These are phyloP conservation scores for Neomicropteryx cornuta DNA, from an alignment of 1,140 invertebrate species.

Conservation along the genomic window DNA sequence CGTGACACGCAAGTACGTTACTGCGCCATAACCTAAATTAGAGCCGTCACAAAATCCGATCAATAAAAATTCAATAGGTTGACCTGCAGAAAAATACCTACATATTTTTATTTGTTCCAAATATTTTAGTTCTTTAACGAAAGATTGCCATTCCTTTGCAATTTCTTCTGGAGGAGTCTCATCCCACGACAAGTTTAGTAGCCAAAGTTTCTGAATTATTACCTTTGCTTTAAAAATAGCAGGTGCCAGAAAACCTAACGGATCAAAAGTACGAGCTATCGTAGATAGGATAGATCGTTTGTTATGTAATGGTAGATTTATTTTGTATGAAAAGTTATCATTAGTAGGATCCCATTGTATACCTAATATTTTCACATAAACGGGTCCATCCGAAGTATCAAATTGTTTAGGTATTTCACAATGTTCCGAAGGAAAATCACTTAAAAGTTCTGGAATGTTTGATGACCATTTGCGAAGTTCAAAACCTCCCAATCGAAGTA, in stretches of 20 bases:
- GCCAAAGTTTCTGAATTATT: conserved; percentile 18
- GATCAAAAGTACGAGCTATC: conserved; percentile 8
- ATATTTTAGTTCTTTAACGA: conserved; percentile 1
- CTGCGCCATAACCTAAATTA: conserved; percentile 18
- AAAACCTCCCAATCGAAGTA: not conserved
- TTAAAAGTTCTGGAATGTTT: not conserved
- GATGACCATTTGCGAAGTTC: not conserved
- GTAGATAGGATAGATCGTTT: not conserved
- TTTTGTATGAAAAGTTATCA: too few relatives aligned
- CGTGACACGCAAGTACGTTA: conserved; percentile 16
- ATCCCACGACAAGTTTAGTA: conserved; percentile 14
- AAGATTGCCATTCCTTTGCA: conserved; percentile 8
- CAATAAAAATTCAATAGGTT: conserved; percentile 12
- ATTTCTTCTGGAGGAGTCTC: conserved; percentile 13
- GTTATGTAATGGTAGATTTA: too few relatives aligned
- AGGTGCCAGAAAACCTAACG: conserved; percentile 13
- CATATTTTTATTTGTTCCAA: not conserved
- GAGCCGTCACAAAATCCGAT: conserved; percentile 22
- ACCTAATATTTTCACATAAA: too few relatives aligned
- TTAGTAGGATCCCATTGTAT: too few relatives aligned
- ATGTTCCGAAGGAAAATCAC: not conserved
- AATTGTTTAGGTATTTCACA: not conserved
- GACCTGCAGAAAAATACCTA: conserved; percentile 1
- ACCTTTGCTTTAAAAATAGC: conserved; percentile 15
- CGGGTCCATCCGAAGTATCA: too few relatives aligned